Evolutionary conservation across 2,113 vertebrate genomes (phyloP), one percentile per base, ranked within the genome.

Genomic region (Trematomus loennbergii): DNA sequence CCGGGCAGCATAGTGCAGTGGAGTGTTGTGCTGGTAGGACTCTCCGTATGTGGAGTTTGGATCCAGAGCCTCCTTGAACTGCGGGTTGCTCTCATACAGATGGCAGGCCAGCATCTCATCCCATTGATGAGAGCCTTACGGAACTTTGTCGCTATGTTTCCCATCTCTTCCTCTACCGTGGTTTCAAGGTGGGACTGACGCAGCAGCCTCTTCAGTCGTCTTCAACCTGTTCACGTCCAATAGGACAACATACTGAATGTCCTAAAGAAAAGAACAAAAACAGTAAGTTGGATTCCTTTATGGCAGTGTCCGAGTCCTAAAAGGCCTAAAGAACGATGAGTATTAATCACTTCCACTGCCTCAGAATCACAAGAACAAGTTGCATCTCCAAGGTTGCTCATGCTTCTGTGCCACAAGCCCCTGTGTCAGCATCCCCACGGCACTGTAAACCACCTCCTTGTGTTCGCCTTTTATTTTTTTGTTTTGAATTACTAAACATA

Each of bases 21-120:
- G 97, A 86, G 98, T 99, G 88, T 99, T 99, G 93, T 99, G 98
- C 94, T 99, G 97, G 91, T 99, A 99, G 3, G 97, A 97, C 84
- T 99, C 98, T 90, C 98, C 98, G 46, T 99, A 99, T 53, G 97
- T 98, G 87, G 96, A 95, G 93, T 99, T 99, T 88, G 98, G 98
- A 94, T 99, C 98, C 90, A 99, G 94, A 81, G 97, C 97, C 91
- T 99, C 97, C 93, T 98, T 99, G 64, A 99, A 96, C 86, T 99
- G 98, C 57, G 96, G 97, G 92, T 99, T 99, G 90, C 96, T 96
- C 91, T 99, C 97, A 16, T 98, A 99, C 71, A 99, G 97, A 85
- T 99, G 97, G 94, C 96, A 97, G 85, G 97, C 97, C 91, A 99
- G 92, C 84, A 96, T 92, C 94, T 99, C 98, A 85, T 99, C 98